Evolutionary conservation across 2,888 invertebrate genomes (phyloP).

Genomic region (Siphlonurus alternatus): DNA sequence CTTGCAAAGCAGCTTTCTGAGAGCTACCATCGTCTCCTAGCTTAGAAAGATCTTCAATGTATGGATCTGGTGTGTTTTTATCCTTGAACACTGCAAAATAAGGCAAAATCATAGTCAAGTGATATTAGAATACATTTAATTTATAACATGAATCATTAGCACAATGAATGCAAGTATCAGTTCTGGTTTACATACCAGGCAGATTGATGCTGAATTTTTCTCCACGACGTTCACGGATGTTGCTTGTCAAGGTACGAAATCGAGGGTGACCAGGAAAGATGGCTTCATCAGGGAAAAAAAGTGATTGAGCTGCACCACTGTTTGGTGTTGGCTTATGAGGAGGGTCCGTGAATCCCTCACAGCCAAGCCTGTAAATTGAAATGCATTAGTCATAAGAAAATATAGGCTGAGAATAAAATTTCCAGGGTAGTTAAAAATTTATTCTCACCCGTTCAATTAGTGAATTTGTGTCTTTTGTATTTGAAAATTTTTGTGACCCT

Average conservation of each 20-base stretch:
- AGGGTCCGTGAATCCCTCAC: conserved; percentile 76
- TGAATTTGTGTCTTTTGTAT: no score
- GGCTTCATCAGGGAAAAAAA: conserved; percentile 88
- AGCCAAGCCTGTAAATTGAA: conserved; percentile 61
- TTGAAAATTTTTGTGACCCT: no score
- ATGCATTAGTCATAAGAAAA: no score
- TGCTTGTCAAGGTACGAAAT: conserved; percentile 80
- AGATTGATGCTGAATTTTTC: conserved; percentile 94
- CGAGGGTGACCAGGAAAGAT: conserved; percentile 93
- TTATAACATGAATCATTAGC: no score
- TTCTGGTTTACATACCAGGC: conserved; percentile 47
- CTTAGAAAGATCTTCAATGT: conserved; percentile 39
- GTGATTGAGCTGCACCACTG: conserved; percentile 59
- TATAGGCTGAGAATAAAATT: no score
- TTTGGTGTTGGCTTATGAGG: conserved; percentile 49
- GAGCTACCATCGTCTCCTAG: conserved; percentile 53
- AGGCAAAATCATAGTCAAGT: conserved; percentile 6
- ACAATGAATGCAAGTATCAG: background rate
- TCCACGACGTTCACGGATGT: conserved; percentile 79
- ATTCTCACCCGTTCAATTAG: background rate
- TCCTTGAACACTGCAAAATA: conserved; percentile 66
- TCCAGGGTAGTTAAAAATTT: conserved; percentile 7
- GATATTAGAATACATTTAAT: background rate
- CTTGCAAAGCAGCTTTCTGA: conserved; percentile 50
- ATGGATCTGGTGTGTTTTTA: conserved; percentile 65